A percentile compares a stretch with the other conserved stretches of the same genome.
Conservation (phyloP, 2,113 vertebrate species). For the Girardinichthys multiradiatus region DNA sequence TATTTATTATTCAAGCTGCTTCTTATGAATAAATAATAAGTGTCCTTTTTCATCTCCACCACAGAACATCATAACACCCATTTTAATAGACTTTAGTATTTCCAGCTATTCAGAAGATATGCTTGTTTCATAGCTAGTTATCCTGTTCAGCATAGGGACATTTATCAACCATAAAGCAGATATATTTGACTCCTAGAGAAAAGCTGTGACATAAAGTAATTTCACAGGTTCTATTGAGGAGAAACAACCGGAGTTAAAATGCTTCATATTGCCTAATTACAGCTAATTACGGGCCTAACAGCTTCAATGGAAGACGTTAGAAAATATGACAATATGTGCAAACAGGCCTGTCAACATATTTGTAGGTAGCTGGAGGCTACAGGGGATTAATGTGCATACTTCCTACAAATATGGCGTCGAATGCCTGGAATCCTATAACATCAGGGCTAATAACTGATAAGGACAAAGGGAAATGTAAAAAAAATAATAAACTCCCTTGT, state of each 20-base stretch:
- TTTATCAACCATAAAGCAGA: background rate
- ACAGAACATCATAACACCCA: conserved; percentile 6
- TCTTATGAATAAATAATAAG: conserved; percentile 71
- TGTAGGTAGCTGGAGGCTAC: conserved; percentile 20
- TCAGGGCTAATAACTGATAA: fast-evolving
- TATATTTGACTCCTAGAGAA: background rate
- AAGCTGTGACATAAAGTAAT: background rate
- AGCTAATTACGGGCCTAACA: no score
- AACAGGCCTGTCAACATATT: conserved; percentile 40
- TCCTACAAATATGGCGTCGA: background rate
- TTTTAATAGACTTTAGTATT: background rate
- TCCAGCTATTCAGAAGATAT: background rate
- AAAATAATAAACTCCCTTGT: background rate
- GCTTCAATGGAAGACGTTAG: background rate
- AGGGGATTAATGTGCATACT: background rate
- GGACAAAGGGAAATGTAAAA: background rate
- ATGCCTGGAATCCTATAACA: background rate
- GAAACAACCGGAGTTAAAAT: background rate
- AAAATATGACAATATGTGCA: background rate
- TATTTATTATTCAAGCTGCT: conserved; percentile 77
- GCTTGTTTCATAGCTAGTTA: background rate
- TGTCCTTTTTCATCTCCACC: conserved; percentile 32
- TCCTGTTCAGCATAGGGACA: background rate
- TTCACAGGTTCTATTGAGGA: background rate
- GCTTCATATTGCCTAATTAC: fast-evolving